These are phyloP conservation scores for Himalopsyche japonica DNA, from an alignment of 2,888 invertebrate genomes.

Conservation along the genomic window DNA sequence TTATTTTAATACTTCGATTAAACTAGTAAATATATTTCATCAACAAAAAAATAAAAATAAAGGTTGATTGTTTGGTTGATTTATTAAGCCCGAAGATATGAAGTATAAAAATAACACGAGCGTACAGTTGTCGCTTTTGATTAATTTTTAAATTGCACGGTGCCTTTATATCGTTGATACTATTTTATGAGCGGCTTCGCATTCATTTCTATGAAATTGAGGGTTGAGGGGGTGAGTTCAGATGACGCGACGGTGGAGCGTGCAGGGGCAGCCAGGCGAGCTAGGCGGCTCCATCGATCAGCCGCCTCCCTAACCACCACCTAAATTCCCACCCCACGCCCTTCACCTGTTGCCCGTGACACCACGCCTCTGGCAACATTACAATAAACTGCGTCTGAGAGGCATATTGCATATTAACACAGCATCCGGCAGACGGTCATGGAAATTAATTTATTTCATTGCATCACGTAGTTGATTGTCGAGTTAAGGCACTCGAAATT, in stretches of 20 bases:
- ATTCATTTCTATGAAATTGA: background rate
- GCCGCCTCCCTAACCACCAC: conserved; percentile 7
- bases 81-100: no score
- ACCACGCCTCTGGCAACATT: background rate
- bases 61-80: no score
- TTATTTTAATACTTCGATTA: no score
- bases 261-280: conserved; percentile 9
- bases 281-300: conserved; percentile 40
- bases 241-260: conserved; percentile 3
- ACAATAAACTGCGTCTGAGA: background rate
- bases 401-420: background rate
- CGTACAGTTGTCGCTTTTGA: no score
- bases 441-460: background rate
- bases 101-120: no score
- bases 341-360: conserved; percentile 44
- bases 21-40: no score
- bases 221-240: background rate
- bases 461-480: no score
- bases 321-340: background rate
- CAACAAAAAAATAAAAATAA: no score
- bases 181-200: background rate
- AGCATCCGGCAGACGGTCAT: background rate
- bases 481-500: no score
- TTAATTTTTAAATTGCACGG: no score
- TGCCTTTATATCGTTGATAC: no score